Evolutionary conservation across 2,797 vertebrate species (phyloP).

Genomic region (Microctenopoma steveboyesi): DNA sequence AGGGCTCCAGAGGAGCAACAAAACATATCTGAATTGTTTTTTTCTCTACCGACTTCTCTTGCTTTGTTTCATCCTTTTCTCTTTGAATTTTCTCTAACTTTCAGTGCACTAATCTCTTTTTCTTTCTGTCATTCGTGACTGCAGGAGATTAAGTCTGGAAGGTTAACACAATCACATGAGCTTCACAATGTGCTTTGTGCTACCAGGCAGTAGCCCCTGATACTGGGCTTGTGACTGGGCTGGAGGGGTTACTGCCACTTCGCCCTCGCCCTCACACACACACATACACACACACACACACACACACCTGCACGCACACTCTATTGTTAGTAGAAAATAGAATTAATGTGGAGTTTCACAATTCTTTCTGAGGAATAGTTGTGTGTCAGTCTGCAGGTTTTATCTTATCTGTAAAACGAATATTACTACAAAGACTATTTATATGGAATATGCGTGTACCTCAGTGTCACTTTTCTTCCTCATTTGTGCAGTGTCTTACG

Average conservation of each 20-base stretch:
- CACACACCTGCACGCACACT: neutral
- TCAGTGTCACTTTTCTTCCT: neutral
- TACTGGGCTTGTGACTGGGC: slow-evolving; percentile 74
- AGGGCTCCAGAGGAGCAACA: slow-evolving; percentile 48
- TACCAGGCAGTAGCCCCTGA: slow-evolving; percentile 69
- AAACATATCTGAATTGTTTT: slow-evolving; percentile 34
- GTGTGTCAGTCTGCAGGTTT: no score
- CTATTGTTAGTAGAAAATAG: neutral
- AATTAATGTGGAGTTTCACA: neutral
- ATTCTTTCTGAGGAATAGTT: neutral
- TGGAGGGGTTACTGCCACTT: slow-evolving; percentile 20
- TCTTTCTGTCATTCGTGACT: slow-evolving; percentile 65
- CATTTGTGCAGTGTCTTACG: no score
- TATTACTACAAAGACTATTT: no score
- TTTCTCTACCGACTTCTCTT: neutral
- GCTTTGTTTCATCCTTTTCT: slow-evolving; percentile 26
- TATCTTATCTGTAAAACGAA: no score
- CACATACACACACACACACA: neutral
- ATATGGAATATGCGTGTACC: no score
- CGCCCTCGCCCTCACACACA: neutral
- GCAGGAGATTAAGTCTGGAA: slow-evolving; percentile 74
- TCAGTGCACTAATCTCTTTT: slow-evolving; percentile 31
- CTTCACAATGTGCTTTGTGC: slow-evolving; percentile 77
- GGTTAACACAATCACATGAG: slow-evolving; percentile 83
- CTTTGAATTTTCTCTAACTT: slow-evolving; percentile 31